Base-by-base conservation (phyloP, 2,888 invertebrate species). In the Thecocarcelia acutangulata region DNA sequence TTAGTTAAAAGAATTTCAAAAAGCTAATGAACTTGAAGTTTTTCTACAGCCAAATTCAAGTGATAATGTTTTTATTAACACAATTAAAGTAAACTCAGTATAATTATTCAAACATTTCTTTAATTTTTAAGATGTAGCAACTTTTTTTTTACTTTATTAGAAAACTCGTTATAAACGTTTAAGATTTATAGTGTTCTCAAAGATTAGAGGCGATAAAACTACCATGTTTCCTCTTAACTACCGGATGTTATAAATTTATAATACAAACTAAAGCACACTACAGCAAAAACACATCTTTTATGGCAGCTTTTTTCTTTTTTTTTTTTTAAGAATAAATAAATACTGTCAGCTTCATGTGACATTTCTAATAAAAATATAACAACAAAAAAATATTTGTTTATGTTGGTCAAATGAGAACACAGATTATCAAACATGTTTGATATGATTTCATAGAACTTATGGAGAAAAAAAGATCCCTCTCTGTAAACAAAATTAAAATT, bases 181-280 rank as follows among this genome's bases (percentile, higher is more conserved):
- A 42, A 68, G 44, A 61, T 76, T 68, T 79, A 56, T 61, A 63
- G 48, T 56, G 11, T 44, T 54, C 44, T 59, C 3, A 44, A 9
- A 80, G 44, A 64, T 69, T 58, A 8, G 64, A 50, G 17, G 11
- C 42, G 44, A 70, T 76, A 80, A 72, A 61, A 72, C 33, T 61
- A 59, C 13, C 46, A 72, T 72, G 72, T 76, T 80, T 80, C 80
- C 80, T 80, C 72, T 72, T 52, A 64, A 64, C 66, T 42, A 70
- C 80, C 80, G 76, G 80, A 81, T 81, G 80, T 56, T 50, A 81
- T 81, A 81, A 81, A 81, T 81, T 68, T 68, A 19, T 21, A 17
- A 76, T 66, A 52, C 28, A 64, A 69, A 64, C 17, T 50, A 21
- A 24, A 56, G 54, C 28, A 19, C 56, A 56, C 21, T 17, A 52